A percentile compares a stretch with the other conserved stretches of the same genome.
These are phyloP conservation scores for Ligdia adustata DNA, from an alignment of 2,888 invertebrate genomes.

Conservation along the genomic window DNA sequence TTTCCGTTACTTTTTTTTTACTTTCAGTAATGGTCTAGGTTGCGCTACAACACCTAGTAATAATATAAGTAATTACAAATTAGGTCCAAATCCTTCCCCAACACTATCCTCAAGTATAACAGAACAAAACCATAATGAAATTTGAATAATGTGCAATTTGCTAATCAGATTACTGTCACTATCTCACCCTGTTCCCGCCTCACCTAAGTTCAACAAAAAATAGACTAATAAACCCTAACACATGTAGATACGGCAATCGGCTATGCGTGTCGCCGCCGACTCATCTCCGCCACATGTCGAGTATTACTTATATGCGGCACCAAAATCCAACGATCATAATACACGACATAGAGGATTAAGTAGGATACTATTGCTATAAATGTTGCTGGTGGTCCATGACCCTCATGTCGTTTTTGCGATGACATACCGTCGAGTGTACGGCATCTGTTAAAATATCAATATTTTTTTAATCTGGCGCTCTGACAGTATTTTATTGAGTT, in stretches of 20 bases:
- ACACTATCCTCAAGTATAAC: too few species aligned
- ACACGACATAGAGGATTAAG: conserved; percentile 72
- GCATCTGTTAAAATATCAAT: conserved; percentile 59
- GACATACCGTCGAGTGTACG: conserved; percentile 63
- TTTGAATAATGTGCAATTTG: conserved; percentile 1
- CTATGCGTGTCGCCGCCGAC: conserved; percentile 43
- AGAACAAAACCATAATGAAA: background rate
- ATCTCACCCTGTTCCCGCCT: background rate
- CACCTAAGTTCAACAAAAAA: conserved; percentile 12
- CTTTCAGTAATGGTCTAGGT: too few species aligned
- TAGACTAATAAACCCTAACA: conserved; percentile 35
- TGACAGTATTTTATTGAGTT: conserved; percentile 16
- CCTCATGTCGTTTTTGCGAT: conserved; percentile 59
- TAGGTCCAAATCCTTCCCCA: too few species aligned
- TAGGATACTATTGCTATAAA: conserved; percentile 67
- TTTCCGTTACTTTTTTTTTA: too few species aligned
- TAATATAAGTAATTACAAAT: too few species aligned
- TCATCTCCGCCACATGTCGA: conserved; percentile 72
- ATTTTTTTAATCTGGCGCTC: conserved; percentile 28
- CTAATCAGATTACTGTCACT: conserved; percentile 8
- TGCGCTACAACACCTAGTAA: too few species aligned
- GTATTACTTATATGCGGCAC: conserved; percentile 64
- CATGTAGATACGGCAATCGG: conserved; percentile 38
- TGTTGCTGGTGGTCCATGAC: conserved; percentile 73
- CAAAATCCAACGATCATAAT: conserved; percentile 79